Percentiles rank a stretch among this genome's conserved stretches.
These are phyloP conservation scores for Natrix natrix DNA, from an alignment of 2,797 vertebrate genomes.

Conservation along the genomic window DNA sequence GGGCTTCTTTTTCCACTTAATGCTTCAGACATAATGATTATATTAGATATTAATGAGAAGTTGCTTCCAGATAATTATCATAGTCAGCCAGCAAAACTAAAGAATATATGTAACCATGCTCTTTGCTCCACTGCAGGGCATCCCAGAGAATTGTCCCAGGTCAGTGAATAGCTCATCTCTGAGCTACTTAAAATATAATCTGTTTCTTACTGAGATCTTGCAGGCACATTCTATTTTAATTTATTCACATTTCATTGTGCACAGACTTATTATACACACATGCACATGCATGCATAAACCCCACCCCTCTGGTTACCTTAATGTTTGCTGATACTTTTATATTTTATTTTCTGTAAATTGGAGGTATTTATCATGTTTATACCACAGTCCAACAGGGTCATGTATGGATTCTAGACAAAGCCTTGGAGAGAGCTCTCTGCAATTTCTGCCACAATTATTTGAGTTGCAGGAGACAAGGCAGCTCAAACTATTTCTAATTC, in stretches of 20 bases:
- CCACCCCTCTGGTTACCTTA: background rate
- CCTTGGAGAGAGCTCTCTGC: background rate
- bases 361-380: background rate
- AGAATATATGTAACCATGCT: conserved; percentile 33
- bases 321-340: background rate
- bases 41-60: conserved; percentile 27
- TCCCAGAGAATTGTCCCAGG: conserved; percentile 12
- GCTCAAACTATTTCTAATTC: background rate
- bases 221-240: background rate
- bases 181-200: background rate
- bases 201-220: background rate
- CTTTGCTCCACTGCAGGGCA: conserved; percentile 28
- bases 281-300: background rate
- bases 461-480: background rate
- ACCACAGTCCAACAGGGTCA: background rate
- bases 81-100: conserved; percentile 27
- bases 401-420: background rate
- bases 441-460: background rate
- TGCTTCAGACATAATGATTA: conserved; percentile 27
- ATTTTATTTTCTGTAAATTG: background rate
- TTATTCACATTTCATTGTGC: background rate
- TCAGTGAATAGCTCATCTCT: background rate
- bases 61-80: conserved; percentile 28
- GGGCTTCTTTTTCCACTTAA: background rate
- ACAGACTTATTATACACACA: background rate